phyloP scores from a whole-genome alignment of 2,113 vertebrate genomes.

The Microtus ochrogaster region DNA sequence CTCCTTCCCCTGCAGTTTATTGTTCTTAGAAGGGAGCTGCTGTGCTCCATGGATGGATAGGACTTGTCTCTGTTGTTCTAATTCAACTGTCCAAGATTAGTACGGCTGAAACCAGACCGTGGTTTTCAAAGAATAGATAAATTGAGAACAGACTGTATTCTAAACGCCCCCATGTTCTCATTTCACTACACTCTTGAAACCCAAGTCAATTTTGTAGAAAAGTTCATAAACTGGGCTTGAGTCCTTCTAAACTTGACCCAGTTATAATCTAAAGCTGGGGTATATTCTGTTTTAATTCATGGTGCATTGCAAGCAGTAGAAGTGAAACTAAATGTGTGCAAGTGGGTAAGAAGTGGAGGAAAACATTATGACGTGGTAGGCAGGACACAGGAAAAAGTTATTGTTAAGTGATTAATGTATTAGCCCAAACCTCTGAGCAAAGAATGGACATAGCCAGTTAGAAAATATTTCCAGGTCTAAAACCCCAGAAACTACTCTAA shows the following conservation, averaged over 20 bases:
- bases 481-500: constrained; percentile 61
- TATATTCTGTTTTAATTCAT: constrained; percentile 50
- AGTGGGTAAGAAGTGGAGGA: constrained; percentile 29
- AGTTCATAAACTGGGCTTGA: constrained; percentile 66
- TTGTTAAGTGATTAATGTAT: constrained; percentile 68
- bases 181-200: constrained; percentile 82
- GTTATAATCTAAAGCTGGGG: constrained; percentile 67
- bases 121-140: constrained; percentile 78
- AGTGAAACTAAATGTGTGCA: constrained; percentile 60
- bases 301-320: constrained; percentile 39
- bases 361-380: constrained; percentile 58
- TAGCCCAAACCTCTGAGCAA: constrained; percentile 56
- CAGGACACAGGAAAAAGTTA: constrained; percentile 51
- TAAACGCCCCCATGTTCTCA: constrained; percentile 79
- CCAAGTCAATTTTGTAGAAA: constrained; percentile 77
- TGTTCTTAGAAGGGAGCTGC: constrained; percentile 19
- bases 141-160: constrained; percentile 77
- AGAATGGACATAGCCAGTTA: constrained; percentile 53
- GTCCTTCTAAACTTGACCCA: constrained; percentile 73
- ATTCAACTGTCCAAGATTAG: constrained; percentile 65
- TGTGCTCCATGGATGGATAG: constrained; percentile 26
- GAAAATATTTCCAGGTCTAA: constrained; percentile 70
- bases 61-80: constrained; percentile 52
- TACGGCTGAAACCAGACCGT: constrained; percentile 79
- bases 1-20: not conserved